Evolutionary conservation across 2,797 vertebrate species (phyloP).

Genomic region (Nyctibius grandis): DNA sequence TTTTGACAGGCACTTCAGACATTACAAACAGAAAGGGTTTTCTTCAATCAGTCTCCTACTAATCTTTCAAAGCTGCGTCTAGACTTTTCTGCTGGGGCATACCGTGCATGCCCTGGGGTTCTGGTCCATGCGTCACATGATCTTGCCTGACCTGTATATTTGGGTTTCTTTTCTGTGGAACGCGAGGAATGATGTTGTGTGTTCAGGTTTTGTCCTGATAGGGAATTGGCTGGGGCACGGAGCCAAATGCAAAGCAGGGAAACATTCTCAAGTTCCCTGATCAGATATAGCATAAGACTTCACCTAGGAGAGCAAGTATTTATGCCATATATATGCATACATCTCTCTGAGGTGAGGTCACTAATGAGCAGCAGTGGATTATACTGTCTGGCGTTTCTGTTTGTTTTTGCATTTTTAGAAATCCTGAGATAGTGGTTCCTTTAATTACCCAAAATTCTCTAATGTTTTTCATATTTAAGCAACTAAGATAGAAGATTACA

Average conservation of each 20-base stretch:
- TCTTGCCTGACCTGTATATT: not conserved
- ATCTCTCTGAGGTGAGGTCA: not conserved
- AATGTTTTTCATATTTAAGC: not conserved
- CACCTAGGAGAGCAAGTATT: not conserved
- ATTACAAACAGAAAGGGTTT: not conserved
- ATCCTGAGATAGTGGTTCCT: not conserved
- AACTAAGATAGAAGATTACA: not conserved
- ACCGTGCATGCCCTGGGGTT: not conserved
- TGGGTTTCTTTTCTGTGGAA: not conserved
- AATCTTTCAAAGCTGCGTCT: not conserved
- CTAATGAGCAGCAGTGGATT: not conserved
- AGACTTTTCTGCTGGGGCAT: not conserved
- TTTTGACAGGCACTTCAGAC: not conserved
- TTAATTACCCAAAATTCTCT: not conserved
- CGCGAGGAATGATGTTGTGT: not conserved
- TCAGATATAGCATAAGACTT: not conserved
- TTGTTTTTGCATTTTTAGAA: not conserved
- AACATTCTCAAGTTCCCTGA: not conserved
- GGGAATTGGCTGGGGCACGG: not conserved
- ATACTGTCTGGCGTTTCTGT: not conserved
- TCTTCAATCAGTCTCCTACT: not conserved
- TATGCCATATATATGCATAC: not conserved
- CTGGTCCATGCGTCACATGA: not conserved
- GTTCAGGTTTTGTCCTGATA: not conserved
- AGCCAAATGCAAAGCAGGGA: not conserved